Evolutionary conservation across 2,888 invertebrate species (phyloP).

Genomic region (Eristalis arbustorum): DNA sequence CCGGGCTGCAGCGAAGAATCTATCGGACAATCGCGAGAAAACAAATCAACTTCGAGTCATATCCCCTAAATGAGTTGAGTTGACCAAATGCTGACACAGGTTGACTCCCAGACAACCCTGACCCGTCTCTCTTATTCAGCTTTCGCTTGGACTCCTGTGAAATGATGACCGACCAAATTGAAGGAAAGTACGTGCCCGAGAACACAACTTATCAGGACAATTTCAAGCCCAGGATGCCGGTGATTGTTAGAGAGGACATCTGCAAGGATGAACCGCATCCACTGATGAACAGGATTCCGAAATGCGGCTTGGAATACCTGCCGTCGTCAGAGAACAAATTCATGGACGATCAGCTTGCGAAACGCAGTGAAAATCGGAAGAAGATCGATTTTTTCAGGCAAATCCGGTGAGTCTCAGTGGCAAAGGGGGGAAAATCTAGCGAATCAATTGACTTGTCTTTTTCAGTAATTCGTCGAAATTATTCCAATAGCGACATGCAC

Average conservation of each 20-base stretch:
- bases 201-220: background rate
- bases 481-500: background rate
- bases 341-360: background rate
- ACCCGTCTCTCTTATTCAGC: background rate
- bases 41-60: background rate
- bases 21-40: background rate
- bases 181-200: background rate
- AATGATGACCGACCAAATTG: background rate
- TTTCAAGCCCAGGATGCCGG: background rate
- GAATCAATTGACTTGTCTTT: background rate
- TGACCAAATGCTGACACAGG: background rate
- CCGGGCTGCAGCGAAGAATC: background rate
- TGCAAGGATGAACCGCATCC: background rate
- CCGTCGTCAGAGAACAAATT: background rate
- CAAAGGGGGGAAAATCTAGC: background rate
- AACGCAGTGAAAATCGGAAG: background rate
- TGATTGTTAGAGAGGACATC: background rate
- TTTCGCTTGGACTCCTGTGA: background rate
- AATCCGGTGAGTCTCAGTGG: background rate
- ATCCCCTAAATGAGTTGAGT: background rate
- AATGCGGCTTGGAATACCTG: background rate
- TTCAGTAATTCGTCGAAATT: background rate
- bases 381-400: conserved; percentile 9
- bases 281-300: background rate
- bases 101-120: background rate